Evolutionary conservation across 1,140 invertebrate genomes (phyloP).

Genomic region (Popillia japonica): DNA sequence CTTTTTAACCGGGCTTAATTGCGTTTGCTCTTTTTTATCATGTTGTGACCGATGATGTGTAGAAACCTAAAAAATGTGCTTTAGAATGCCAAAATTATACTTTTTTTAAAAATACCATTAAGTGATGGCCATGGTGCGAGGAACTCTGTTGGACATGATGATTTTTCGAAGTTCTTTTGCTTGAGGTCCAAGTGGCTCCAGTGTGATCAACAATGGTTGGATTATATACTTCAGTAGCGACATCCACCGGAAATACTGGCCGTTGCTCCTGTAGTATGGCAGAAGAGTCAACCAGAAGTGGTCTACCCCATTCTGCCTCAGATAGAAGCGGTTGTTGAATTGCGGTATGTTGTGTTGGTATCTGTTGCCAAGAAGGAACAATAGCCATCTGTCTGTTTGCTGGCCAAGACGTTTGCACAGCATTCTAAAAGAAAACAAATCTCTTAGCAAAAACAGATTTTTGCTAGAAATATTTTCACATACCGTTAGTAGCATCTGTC

Average conservation of each 20-base stretch:
- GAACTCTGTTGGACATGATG: conserved; percentile 60
- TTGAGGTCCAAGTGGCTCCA: conserved; percentile 58
- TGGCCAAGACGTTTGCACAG: conserved; percentile 83
- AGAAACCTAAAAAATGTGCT: conserved; percentile 57
- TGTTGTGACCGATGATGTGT: conserved; percentile 61
- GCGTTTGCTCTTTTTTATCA: conserved; percentile 88
- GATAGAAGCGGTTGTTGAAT: conserved; percentile 75
- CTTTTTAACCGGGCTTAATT: conserved; percentile 96
- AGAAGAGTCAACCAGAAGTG: conserved; percentile 81
- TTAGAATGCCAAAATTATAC: background rate
- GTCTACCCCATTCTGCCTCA: conserved; percentile 80
- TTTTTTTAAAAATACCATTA: conserved; percentile 55
- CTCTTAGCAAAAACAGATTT: background rate
- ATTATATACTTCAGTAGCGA: conserved; percentile 63
- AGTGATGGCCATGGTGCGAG: conserved; percentile 57
- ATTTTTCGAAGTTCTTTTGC: conserved; percentile 65
- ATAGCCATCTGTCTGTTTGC: conserved; percentile 81
- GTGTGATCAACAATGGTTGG: conserved; percentile 66
- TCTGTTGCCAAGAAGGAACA: conserved; percentile 88
- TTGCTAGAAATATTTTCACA: conserved; percentile 47
- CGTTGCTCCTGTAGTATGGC: conserved; percentile 68
- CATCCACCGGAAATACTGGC: conserved; percentile 72
- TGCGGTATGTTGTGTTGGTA: conserved; percentile 75
- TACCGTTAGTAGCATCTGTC: conserved; percentile 74
- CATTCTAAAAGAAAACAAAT: conserved; percentile 67